Conservation (phyloP, 2,888 invertebrate genomes). For the Acanthosepion esculentum region DNA sequence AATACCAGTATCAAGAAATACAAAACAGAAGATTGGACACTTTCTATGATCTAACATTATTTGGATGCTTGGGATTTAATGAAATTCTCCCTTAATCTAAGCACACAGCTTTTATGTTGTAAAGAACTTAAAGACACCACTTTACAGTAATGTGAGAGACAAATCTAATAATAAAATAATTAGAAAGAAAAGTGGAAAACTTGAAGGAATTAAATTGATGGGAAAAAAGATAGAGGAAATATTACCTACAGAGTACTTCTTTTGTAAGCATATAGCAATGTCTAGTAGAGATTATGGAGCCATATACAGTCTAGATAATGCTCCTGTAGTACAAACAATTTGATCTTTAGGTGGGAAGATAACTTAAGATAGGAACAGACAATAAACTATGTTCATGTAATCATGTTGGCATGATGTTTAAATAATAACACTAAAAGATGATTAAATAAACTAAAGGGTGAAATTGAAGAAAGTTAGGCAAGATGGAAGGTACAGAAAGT, state of each 20-base stretch:
- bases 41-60: background rate
- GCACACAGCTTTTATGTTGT: background rate
- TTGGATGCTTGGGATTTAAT: background rate
- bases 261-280: background rate
- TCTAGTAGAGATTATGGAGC: background rate
- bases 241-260: background rate
- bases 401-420: conserved; percentile 13
- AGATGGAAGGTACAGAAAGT: background rate
- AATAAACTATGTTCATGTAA: background rate
- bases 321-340: background rate
- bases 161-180: conserved; percentile 14
- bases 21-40: background rate
- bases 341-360: background rate
- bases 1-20: background rate
- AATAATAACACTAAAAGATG: background rate
- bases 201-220: background rate
- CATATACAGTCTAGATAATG: background rate
- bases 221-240: background rate
- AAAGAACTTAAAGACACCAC: background rate
- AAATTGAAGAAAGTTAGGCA: background rate
- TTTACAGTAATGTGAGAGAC: background rate
- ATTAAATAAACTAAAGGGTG: background rate
- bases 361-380: background rate
- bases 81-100: background rate
- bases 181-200: conserved; percentile 33